Evolutionary conservation across 2,113 vertebrate species (phyloP).

Genomic region (Toxostoma redivivum): DNA sequence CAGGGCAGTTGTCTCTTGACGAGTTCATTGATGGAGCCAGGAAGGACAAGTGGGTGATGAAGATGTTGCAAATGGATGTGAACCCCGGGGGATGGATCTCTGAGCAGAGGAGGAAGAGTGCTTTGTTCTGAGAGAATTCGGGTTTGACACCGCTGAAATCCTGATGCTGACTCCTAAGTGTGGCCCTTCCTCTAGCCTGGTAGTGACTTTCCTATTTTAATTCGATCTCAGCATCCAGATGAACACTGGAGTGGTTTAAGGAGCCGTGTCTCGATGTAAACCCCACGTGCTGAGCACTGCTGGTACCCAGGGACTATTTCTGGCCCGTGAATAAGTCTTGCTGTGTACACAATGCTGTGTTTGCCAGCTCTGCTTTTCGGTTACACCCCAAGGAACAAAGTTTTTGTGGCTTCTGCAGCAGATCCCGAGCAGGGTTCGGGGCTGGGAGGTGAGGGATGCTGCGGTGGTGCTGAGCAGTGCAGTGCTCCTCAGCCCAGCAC

Average conservation of each 20-base stretch:
- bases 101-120: slow-evolving; percentile 77
- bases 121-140: slow-evolving; percentile 58
- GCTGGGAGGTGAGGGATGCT: not conserved
- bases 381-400: not conserved
- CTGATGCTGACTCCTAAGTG: not conserved
- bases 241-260: not conserved
- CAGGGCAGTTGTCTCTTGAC: slow-evolving; percentile 89
- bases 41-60: slow-evolving; percentile 96
- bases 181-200: not conserved
- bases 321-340: slow-evolving; percentile 2
- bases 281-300: not conserved
- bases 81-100: slow-evolving; percentile 86
- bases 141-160: not conserved
- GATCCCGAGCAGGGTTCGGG: not conserved
- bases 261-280: not conserved
- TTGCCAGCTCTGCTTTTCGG: not conserved
- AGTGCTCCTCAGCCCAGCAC: not conserved
- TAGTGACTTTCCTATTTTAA: not conserved
- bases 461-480: not conserved
- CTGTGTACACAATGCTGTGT: not conserved
- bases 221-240: not conserved
- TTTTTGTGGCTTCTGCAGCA: not conserved
- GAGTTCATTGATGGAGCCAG: slow-evolving; percentile 91
- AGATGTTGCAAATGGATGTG: slow-evolving; percentile 93
- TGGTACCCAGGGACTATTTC: slow-evolving; percentile 6